Percentiles rank a stretch among this genome's conserved stretches.
Evolutionary conservation across 2,888 invertebrate species (phyloP).

Genomic region (Meiosimyza platycephala): DNA sequence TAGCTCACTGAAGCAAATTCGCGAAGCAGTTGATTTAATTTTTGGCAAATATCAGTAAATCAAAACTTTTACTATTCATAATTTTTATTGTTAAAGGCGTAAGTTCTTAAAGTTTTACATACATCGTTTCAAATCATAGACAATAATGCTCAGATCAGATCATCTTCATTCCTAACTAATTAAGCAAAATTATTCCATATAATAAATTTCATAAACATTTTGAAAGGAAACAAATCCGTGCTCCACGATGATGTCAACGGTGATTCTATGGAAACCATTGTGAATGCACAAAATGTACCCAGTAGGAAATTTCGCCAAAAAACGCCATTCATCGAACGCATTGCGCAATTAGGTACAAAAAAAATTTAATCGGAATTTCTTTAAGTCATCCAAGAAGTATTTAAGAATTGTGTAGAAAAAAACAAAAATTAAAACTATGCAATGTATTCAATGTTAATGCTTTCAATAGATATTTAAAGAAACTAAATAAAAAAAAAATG

Average conservation of each 20-base stretch:
- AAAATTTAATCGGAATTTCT: conserved; percentile 23
- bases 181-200: neutral
- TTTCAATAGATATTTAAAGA: neutral
- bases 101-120: conserved; percentile 1
- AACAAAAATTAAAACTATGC: conserved; percentile 27
- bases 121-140: neutral
- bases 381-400: neutral
- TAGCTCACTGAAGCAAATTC: too few relatives aligned
- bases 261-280: conserved; percentile 10
- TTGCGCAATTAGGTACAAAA: conserved; percentile 63
- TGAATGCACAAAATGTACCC: conserved; percentile 42
- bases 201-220: neutral
- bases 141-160: neutral
- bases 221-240: conserved; percentile 7
- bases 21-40: too few relatives aligned
- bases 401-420: conserved; percentile 15
- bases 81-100: too few relatives aligned
- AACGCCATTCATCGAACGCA: conserved; percentile 64
- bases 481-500: neutral
- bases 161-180: neutral
- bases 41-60: too few relatives aligned
- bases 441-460: conserved; percentile 26
- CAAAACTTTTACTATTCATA: too few relatives aligned
- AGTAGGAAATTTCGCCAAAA: conserved; percentile 62
- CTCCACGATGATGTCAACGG: neutral